Percentiles rank a stretch among this genome's conserved stretches.
phyloP scores from a whole-genome alignment of 2,113 vertebrate genomes.

The Tachycineta bicolor region DNA sequence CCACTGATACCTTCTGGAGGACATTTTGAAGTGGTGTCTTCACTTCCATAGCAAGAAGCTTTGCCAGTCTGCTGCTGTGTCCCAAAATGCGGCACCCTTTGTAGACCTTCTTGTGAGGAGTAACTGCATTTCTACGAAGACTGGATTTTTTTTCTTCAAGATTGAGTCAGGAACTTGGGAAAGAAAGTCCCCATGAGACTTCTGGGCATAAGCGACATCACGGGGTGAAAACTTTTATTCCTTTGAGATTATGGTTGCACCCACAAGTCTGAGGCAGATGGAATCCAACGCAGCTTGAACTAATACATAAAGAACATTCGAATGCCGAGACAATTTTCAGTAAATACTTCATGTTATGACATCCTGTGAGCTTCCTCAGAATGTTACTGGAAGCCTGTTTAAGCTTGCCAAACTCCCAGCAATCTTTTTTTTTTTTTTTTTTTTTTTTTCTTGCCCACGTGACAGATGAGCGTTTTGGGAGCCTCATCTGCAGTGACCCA shows the following conservation, averaged over 20 bases:
- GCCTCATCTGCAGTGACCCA: neutral
- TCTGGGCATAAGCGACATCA: neutral
- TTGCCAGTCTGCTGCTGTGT: neutral
- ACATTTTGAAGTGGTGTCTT: neutral
- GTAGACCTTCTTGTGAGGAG: neutral
- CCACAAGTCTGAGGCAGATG: neutral
- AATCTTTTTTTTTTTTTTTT: neutral
- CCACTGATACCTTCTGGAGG: neutral
- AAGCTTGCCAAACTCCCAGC: slow-evolving; percentile 9
- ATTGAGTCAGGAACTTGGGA: neutral
- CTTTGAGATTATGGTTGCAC: neutral
- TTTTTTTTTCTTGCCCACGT: neutral
- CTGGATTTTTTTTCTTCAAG: neutral
- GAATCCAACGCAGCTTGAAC: neutral
- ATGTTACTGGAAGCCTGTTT: slow-evolving; percentile 53
- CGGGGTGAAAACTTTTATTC: neutral
- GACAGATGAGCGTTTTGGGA: neutral
- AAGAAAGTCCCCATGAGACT: neutral
- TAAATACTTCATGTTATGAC: slow-evolving; percentile 37
- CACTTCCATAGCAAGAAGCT: neutral
- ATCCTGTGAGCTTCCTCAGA: slow-evolving; percentile 34
- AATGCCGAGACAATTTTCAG: neutral
- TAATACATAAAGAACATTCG: neutral
- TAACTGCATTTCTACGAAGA: neutral
- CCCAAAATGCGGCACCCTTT: neutral